Evolutionary conservation across 2,797 vertebrate species (phyloP).

Genomic region (Lacerta viridis): DNA sequence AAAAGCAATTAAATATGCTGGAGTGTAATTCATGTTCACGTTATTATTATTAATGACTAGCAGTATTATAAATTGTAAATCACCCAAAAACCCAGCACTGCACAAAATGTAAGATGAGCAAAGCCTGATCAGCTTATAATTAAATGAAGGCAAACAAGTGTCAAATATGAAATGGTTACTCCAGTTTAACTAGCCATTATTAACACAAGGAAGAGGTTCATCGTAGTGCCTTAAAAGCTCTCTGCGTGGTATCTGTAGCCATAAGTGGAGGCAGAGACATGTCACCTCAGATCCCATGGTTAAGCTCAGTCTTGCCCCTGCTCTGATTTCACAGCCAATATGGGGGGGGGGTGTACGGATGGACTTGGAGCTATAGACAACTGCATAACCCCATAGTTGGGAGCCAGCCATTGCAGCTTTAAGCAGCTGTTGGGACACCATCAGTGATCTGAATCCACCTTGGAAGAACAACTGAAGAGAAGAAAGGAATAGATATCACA

Average conservation of each 20-base stretch:
- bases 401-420: background rate
- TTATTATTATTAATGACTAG: background rate
- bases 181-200: background rate
- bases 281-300: background rate
- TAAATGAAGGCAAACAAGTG: background rate
- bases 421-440: background rate
- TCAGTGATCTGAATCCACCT: background rate
- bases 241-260: background rate
- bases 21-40: background rate
- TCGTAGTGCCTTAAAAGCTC: background rate
- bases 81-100: too few relatives aligned
- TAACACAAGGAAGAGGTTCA: background rate
- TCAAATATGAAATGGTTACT: background rate
- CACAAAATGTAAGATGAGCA: background rate
- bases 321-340: background rate
- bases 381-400: background rate
- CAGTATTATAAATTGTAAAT: background rate
- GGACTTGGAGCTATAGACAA: too few relatives aligned
- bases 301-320: background rate
- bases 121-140: background rate
- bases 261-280: background rate
- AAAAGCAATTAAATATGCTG: background rate
- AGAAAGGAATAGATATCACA: background rate
- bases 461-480: background rate
- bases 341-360: too few relatives aligned